phyloP scores from a whole-genome alignment of 35 echinoderm and acorn worm species.

The Apostichopus parvimensis region DNA sequence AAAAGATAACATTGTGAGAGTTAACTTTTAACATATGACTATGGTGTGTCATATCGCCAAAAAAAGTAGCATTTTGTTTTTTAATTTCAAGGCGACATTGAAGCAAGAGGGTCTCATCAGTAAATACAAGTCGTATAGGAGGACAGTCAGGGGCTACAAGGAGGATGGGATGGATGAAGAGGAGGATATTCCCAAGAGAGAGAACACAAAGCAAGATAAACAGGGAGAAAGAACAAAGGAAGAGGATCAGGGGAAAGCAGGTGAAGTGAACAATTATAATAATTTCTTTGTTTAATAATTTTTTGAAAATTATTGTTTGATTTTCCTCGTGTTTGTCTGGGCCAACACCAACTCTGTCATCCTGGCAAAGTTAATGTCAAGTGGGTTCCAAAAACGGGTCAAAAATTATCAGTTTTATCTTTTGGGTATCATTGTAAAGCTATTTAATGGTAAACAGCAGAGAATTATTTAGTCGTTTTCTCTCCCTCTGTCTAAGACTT shows the following conservation, averaged over 20 bases:
- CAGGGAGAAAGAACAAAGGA: not conserved
- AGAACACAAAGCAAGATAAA: not conserved
- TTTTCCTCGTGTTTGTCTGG: not conserved
- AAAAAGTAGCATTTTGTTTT: not conserved
- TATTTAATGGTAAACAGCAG: no score
- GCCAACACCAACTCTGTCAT: no score
- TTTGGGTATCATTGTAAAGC: no score
- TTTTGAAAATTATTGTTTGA: not conserved
- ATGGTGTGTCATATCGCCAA: no score
- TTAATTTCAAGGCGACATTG: slow-evolving; percentile 36
- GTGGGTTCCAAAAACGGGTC: no score
- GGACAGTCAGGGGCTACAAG: not conserved
- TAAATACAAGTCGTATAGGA: slow-evolving; percentile 57
- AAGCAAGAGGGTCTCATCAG: slow-evolving; percentile 54
- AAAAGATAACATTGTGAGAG: no score
- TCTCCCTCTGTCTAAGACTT: no score
- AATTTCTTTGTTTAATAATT: not conserved
- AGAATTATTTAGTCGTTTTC: no score
- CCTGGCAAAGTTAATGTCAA: no score
- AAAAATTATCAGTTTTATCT: no score
- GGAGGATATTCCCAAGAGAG: not conserved
- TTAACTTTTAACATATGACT: no score
- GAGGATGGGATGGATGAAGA: not conserved
- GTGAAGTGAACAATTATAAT: not conserved
- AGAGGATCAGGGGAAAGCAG: not conserved